Percentiles rank a stretch among this genome's conserved stretches.
Evolutionary conservation across 2,113 vertebrate species (phyloP).

Genomic region (Tretioscincus oriximinensis): DNA sequence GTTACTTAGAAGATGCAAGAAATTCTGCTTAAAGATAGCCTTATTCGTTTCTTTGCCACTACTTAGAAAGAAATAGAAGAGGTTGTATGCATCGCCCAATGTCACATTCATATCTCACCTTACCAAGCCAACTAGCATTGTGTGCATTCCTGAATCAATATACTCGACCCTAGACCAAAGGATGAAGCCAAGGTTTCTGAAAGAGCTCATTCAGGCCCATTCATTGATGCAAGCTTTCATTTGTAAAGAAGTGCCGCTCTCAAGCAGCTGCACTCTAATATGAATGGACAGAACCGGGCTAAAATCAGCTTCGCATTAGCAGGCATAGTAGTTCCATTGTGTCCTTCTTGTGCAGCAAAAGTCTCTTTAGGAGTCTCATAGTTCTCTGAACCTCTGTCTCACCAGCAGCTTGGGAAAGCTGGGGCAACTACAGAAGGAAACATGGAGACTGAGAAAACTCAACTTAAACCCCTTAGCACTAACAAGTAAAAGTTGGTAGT

Average conservation of each 20-base stretch:
- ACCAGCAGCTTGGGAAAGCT: rapidly evolving
- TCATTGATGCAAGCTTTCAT: neutral
- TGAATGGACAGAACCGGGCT: neutral
- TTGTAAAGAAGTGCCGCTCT: neutral
- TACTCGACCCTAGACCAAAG: neutral
- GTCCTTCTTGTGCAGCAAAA: too few relatives aligned
- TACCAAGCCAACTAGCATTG: neutral
- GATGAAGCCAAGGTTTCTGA: neutral
- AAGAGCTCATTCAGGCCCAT: neutral
- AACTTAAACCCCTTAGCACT: neutral
- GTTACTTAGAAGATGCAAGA: neutral
- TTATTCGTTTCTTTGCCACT: neutral
- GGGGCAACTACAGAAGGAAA: rapidly evolving
- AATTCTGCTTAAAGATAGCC: neutral
- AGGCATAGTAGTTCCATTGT: neutral
- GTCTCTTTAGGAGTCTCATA: neutral
- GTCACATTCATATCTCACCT: neutral
- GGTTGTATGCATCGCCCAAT: neutral
- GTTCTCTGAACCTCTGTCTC: neutral
- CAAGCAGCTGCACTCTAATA: neutral
- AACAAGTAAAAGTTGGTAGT: too few relatives aligned
- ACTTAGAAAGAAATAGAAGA: neutral
- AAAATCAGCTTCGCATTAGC: neutral
- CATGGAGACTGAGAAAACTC: neutral
- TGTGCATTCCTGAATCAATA: neutral